Base-by-base conservation (phyloP, 2,113 vertebrate species). In the Nothocercus julius region DNA sequence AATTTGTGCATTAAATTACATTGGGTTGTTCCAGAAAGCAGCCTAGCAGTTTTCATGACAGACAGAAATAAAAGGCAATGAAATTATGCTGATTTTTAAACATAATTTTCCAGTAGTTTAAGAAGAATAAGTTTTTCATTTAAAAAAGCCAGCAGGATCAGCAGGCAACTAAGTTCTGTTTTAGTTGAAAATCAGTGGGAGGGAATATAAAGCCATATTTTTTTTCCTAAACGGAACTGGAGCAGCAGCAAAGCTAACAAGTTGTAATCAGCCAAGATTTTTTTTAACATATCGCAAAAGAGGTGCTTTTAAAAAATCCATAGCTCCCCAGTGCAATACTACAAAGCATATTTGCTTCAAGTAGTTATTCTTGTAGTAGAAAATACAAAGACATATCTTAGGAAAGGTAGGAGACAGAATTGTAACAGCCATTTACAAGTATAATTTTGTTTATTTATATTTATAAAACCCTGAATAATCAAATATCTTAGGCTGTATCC, bases 51-150 rank as follows among this genome's bases (percentile, higher is more conserved):
- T 96, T 95, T 97, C 95, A 96, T 94, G 94, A 94, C 91, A 98
- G 95, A 96, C 95, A 96, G 96, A 97, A 98, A 97, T 96, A 97
- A 97, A 93, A 98, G 90, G 97, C 91, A 84, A 91, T 97, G 94
- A 97, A 98, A 98, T 98, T 98, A 98, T 97, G 97, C 97, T 98
- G 98, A 97, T 98, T 98, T 98, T 98, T 98, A 98, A 98, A 97
- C 97, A 98, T 98, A 97, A 98, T 98, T 98, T 98, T 98, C 97
- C 97, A 97, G 98, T 97, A 98, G 98, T 98, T 98, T 98, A 98
- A 98, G 95, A 97, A 97, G 97, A 98, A 97, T 98, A 98, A 97
- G 97, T 97, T 98, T 98, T 98, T 97, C 98, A 97, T 98, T 98
- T 98, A 87, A 97, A 97, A 98, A 98, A 98, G 93, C 93, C 98